phyloP scores from a whole-genome alignment of 2,797 vertebrate genomes.

The Cuculus canorus region DNA sequence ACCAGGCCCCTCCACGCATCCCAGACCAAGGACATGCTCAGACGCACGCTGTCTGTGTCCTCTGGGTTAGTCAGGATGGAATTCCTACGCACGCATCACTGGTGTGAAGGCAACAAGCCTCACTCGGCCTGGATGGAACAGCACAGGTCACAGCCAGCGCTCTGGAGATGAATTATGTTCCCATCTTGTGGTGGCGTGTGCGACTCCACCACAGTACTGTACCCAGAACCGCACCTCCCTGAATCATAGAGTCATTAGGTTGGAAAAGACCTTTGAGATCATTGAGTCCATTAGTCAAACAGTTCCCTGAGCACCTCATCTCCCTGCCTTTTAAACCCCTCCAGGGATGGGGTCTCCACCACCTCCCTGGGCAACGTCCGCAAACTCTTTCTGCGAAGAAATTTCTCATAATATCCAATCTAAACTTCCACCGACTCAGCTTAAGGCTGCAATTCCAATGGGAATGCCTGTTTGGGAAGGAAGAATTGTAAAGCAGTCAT shows the following conservation, averaged over 20 bases:
- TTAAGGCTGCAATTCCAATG: too few relatives aligned
- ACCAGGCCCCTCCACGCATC: rapidly evolving
- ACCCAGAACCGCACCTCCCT: background rate
- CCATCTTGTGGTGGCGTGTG: background rate
- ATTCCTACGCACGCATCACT: background rate
- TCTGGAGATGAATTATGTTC: background rate
- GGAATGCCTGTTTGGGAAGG: background rate
- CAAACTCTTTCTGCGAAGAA: too few relatives aligned
- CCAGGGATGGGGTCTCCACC: too few relatives aligned
- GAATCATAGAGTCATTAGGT: background rate
- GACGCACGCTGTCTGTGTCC: rapidly evolving
- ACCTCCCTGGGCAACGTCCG: too few relatives aligned
- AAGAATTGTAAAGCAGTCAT: background rate
- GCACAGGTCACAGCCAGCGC: background rate
- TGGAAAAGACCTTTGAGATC: too few relatives aligned
- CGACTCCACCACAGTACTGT: background rate
- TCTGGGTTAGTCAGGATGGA: background rate
- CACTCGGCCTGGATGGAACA: background rate
- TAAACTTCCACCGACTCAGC: too few relatives aligned
- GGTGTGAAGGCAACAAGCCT: background rate
- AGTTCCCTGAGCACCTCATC: too few relatives aligned
- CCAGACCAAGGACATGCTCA: background rate
- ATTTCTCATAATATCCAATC: too few relatives aligned
- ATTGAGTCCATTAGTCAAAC: too few relatives aligned
- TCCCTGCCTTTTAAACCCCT: too few relatives aligned